phyloP scores from a whole-genome alignment of 2,888 invertebrate species.

The Cryptophagus acutangulus region DNA sequence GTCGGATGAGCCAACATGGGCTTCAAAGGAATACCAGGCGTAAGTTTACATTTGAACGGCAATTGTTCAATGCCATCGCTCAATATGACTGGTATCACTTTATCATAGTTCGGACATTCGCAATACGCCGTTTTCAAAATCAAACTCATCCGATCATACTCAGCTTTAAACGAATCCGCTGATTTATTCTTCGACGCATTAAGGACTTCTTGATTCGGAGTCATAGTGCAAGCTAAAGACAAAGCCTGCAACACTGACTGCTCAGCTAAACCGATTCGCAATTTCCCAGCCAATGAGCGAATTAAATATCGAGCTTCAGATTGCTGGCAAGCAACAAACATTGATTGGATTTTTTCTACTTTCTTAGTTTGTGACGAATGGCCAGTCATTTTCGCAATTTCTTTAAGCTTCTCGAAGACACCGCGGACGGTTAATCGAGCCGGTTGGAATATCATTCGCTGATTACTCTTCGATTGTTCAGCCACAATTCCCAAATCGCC shows the following conservation, averaged over 20 bases:
- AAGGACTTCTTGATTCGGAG: constrained; percentile 62
- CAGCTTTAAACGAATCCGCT: constrained; percentile 66
- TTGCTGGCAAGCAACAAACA: constrained; percentile 87
- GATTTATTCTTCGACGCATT: constrained; percentile 60
- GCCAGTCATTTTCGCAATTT: constrained; percentile 83
- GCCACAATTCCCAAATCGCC: constrained; percentile 93
- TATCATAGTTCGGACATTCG: constrained; percentile 93
- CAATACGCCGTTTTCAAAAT: constrained; percentile 90
- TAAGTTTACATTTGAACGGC: constrained; percentile 75
- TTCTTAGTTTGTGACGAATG: constrained; percentile 77
- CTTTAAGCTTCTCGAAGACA: constrained; percentile 79
- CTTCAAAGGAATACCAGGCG: constrained; percentile 90
- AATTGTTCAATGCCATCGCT: constrained; percentile 70
- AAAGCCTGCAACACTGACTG: constrained; percentile 91
- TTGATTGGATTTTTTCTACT: constrained; percentile 81
- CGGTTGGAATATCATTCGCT: constrained; percentile 84
- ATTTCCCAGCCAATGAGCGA: constrained; percentile 85
- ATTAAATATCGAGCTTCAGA: constrained; percentile 87
- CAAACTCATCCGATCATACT: constrained; percentile 68
- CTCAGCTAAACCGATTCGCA: constrained; percentile 94
- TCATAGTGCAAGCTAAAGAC: constrained; percentile 75
- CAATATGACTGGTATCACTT: constrained; percentile 73
- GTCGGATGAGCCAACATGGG: constrained; percentile 99
- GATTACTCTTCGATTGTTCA: constrained; percentile 75
- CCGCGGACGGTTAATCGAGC: constrained; percentile 66